Evolutionary conservation across 2,888 invertebrate species (phyloP).

Genomic region (Notodonta ziczac): DNA sequence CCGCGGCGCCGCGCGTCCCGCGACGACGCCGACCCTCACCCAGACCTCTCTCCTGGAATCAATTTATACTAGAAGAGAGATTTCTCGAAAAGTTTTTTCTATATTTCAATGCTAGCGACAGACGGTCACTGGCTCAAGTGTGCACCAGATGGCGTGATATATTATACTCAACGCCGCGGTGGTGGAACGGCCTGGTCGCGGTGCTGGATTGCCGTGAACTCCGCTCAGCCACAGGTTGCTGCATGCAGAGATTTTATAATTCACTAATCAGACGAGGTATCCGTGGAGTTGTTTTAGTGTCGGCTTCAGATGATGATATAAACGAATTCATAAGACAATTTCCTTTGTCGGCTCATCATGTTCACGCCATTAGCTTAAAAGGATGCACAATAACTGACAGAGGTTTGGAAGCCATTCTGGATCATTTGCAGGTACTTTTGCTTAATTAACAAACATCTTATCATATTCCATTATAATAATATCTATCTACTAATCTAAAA

Average conservation of each 20-base stretch:
- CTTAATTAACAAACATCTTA: slow-evolving; percentile 6
- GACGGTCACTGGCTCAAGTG: slow-evolving; percentile 92
- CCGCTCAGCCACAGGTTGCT: slow-evolving; percentile 83
- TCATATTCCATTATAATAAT: slow-evolving; percentile 15
- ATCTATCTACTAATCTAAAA: neutral
- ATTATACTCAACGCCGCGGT: slow-evolving; percentile 93
- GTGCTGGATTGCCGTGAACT: slow-evolving; percentile 94
- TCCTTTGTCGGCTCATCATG: slow-evolving; percentile 91
- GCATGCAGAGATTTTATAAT: slow-evolving; percentile 88
- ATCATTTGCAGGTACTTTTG: slow-evolving; percentile 91
- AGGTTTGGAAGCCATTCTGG: slow-evolving; percentile 94
- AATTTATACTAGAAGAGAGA: slow-evolving; percentile 92
- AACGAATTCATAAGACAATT: slow-evolving; percentile 94
- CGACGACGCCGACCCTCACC: slow-evolving; percentile 81
- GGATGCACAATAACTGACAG: slow-evolving; percentile 96
- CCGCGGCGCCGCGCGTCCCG: slow-evolving; percentile 65
- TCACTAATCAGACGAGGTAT: slow-evolving; percentile 94
- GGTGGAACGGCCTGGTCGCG: slow-evolving; percentile 94
- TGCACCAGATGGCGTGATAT: slow-evolving; percentile 95
- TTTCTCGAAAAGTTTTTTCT: slow-evolving; percentile 94
- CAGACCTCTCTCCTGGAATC: slow-evolving; percentile 87
- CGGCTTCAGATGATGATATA: slow-evolving; percentile 95
- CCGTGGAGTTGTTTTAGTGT: slow-evolving; percentile 92
- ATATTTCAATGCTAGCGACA: slow-evolving; percentile 91
- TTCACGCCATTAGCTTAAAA: slow-evolving; percentile 93